Percentiles rank a stretch among this genome's conserved stretches.
Evolutionary conservation across 1,140 invertebrate species (phyloP).

Genomic region (Scaptomyza hsui): DNA sequence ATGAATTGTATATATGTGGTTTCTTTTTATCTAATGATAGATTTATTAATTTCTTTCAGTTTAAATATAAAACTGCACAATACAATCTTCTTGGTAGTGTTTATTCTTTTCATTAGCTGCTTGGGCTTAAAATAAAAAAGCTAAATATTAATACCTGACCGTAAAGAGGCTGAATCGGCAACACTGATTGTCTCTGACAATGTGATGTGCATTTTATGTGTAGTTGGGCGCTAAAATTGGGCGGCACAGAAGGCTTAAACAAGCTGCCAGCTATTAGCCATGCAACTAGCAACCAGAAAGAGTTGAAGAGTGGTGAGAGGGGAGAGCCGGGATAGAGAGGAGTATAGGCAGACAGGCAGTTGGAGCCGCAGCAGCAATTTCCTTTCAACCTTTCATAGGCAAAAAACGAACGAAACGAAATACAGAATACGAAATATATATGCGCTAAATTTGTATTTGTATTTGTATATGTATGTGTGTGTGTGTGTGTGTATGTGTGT

Average conservation of each 20-base stretch:
- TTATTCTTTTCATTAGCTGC: too few relatives aligned
- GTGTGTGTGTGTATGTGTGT: not conserved
- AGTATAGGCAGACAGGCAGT: constrained; percentile 26
- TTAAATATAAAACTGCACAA: too few relatives aligned
- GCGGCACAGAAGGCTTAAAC: constrained; percentile 51
- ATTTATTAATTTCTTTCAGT: too few relatives aligned
- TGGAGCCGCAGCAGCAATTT: constrained; percentile 55
- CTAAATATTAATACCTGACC: not conserved
- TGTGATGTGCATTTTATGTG: constrained; percentile 46
- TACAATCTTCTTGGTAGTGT: too few relatives aligned
- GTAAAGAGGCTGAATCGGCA: not conserved
- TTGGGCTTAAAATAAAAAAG: too few relatives aligned
- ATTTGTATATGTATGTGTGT: not conserved
- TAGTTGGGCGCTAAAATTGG: constrained; percentile 3
- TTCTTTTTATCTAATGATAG: too few relatives aligned
- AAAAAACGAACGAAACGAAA: constrained; percentile 65
- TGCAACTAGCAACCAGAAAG: constrained; percentile 37
- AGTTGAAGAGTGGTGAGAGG: not conserved
- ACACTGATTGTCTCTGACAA: constrained; percentile 15
- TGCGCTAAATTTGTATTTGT: not conserved
- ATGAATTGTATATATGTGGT: too few relatives aligned
- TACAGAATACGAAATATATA: constrained; percentile 27
- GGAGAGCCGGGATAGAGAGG: not conserved
- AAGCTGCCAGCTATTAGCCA: constrained; percentile 73
- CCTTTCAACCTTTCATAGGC: constrained; percentile 65